Base-by-base conservation (phyloP, 2,888 invertebrate genomes). In the Protophormia terraenovae region DNA sequence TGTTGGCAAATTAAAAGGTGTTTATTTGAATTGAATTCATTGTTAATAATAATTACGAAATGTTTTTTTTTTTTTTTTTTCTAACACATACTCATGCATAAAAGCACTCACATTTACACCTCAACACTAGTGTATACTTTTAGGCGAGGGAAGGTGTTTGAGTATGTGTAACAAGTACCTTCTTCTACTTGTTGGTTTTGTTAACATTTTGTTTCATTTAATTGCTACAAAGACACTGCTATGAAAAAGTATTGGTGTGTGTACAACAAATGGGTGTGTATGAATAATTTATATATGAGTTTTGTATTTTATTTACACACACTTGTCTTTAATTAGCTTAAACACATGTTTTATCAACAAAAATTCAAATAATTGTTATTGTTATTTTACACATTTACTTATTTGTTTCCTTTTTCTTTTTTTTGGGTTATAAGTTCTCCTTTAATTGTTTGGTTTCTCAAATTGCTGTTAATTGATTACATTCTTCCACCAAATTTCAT, bases 401-500 rank as follows among this genome's bases (percentile, higher is more conserved):
- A 2, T 27, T 19, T 67, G 3, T 32, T 50, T 62, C 27, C 16
- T 27, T 76, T 67, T 10, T 1, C 22, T 71, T 0, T 35, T 24
- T 29, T 8, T 50, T 35, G 12, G n/a, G 5, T 58, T 58, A 22
- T 41, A 7, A 7, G 7, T 38, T 7, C 64, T 22, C 10, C n/a
- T 45, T n/a, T 16, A 10, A 1, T 8, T 19, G 50, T 29, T 50
- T 14, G 14, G 3, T 69, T 35, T 24, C 7, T 75, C n/a, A 75
- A 73, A 81, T 75, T 69, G 75, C 53, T 71, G 27, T 50, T 60
- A 81, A 75, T 81, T 81, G 73, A 67, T 81, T 67, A 60, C 16
- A 81, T 71, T 77, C 71, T 66, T 77, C 55, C 76, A 76, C 24
- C 82, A 83, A 85, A 85, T 85, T 85, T 75, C 82, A 82, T 85